Conservation (phyloP, 92 coral and sea anemone genomes). For the Phenganax stokvisi region DNA sequence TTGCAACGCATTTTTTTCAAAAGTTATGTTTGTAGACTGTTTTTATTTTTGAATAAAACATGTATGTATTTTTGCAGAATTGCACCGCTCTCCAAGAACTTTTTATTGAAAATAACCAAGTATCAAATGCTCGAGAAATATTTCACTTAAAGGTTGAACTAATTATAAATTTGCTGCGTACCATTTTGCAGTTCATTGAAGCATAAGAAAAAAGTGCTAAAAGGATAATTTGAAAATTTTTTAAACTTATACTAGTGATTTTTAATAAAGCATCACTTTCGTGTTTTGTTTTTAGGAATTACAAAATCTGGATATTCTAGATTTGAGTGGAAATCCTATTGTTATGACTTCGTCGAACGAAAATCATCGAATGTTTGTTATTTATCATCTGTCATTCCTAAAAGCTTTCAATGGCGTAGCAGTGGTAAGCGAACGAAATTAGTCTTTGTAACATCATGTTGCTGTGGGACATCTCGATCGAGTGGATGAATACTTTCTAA, state of each 20-base stretch:
- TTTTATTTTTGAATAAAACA: background rate
- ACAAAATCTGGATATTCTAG: slow-evolving; percentile 68
- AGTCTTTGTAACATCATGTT: background rate
- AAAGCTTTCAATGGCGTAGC: slow-evolving; percentile 92
- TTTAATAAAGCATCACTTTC: background rate
- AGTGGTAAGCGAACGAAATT: slow-evolving; percentile 59
- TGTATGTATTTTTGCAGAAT: slow-evolving; percentile 51
- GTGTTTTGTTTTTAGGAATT: slow-evolving; percentile 48
- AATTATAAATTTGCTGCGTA: background rate
- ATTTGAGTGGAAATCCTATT: slow-evolving; percentile 81
- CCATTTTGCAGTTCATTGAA: background rate
- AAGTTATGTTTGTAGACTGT: background rate
- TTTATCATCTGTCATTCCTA: slow-evolving; percentile 81
- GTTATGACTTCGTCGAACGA: slow-evolving; percentile 49
- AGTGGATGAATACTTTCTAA: too few relatives aligned
- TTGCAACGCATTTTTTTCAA: background rate
- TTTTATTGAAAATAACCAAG: slow-evolving; percentile 73
- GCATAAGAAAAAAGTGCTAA: background rate
- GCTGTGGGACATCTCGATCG: too few relatives aligned
- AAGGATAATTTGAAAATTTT: too few relatives aligned
- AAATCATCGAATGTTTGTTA: slow-evolving; percentile 79
- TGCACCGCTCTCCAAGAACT: slow-evolving; percentile 66
- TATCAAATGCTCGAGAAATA: slow-evolving; percentile 76
- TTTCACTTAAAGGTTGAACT: slow-evolving; percentile 68
- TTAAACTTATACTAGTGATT: background rate